A percentile compares a stretch with the other conserved stretches of the same genome.
These are phyloP conservation scores for Melikaiella ostensackeni DNA, from an alignment of 2,888 invertebrate genomes.

Conservation along the genomic window DNA sequence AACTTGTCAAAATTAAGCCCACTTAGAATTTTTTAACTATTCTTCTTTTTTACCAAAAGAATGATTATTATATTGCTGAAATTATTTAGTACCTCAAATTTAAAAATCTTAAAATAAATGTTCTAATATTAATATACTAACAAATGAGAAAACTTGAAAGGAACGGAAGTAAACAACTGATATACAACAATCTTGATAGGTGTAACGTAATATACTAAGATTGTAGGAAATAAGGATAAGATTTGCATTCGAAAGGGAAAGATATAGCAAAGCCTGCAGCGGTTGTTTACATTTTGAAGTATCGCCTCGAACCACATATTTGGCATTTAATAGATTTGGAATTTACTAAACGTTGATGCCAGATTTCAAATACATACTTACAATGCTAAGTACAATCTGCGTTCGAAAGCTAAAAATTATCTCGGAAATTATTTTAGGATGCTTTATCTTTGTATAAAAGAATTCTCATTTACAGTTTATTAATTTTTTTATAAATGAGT, in stretches of 20 bases:
- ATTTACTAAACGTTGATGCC: background rate
- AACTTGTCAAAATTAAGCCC: background rate
- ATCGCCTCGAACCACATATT: background rate
- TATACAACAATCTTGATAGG: no score
- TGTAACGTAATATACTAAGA: no score
- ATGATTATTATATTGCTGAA: background rate
- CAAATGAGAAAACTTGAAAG: no score
- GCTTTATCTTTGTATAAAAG: no score
- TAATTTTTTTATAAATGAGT: no score
- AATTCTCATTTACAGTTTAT: no score
- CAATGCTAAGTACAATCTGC: background rate
- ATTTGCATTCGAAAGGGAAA: no score
- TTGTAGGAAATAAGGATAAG: no score
- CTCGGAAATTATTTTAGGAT: no score
- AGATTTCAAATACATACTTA: background rate
- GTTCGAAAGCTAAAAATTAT: background rate
- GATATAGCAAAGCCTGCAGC: background rate
- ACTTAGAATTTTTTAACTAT: background rate
- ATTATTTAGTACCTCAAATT: background rate
- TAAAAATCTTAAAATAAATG: background rate
- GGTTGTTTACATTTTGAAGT: conserved; percentile 1
- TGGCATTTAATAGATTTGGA: background rate
- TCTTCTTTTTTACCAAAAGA: no score
- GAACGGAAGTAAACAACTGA: no score
- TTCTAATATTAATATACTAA: background rate